Conservation (phyloP, 2,888 invertebrate species). For the Eremobia ochroleuca region DNA sequence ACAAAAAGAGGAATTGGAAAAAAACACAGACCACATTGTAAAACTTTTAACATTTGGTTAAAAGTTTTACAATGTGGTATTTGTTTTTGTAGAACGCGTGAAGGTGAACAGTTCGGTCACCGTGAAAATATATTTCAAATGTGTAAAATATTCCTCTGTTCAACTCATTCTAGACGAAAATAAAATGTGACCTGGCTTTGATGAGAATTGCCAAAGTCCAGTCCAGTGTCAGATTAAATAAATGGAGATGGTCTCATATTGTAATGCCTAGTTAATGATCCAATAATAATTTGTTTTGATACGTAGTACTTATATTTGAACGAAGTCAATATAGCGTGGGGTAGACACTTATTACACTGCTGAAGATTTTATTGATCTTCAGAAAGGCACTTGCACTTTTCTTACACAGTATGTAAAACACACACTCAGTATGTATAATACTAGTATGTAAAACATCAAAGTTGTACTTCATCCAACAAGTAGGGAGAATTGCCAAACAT, state of each 20-base stretch:
- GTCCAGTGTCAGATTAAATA: slow-evolving; percentile 10
- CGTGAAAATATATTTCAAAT: slow-evolving; percentile 12
- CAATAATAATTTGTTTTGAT: slow-evolving; percentile 14
- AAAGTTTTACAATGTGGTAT: too few relatives aligned
- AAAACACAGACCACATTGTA: too few relatives aligned
- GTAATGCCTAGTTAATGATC: slow-evolving; percentile 34
- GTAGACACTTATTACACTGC: neutral
- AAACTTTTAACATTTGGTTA: too few relatives aligned
- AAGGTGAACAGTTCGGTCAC: slow-evolving; percentile 31
- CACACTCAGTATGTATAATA: neutral
- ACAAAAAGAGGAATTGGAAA: too few relatives aligned
- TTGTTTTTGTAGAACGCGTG: slow-evolving; percentile 11
- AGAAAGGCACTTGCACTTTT: neutral
- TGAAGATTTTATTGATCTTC: neutral
- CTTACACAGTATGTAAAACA: neutral
- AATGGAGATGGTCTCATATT: slow-evolving; percentile 9
- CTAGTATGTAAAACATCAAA: neutral
- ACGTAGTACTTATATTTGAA: slow-evolving; percentile 1
- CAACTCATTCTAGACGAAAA: neutral
- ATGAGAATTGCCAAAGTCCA: slow-evolving; percentile 5
- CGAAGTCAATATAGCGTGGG: neutral
- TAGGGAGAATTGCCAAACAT: too few relatives aligned
- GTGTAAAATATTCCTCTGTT: slow-evolving; percentile 10
- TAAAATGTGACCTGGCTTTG: neutral
- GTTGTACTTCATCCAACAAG: neutral